Evolutionary conservation across 2,888 invertebrate species (phyloP).

Genomic region (Drosophila macrospina): DNA sequence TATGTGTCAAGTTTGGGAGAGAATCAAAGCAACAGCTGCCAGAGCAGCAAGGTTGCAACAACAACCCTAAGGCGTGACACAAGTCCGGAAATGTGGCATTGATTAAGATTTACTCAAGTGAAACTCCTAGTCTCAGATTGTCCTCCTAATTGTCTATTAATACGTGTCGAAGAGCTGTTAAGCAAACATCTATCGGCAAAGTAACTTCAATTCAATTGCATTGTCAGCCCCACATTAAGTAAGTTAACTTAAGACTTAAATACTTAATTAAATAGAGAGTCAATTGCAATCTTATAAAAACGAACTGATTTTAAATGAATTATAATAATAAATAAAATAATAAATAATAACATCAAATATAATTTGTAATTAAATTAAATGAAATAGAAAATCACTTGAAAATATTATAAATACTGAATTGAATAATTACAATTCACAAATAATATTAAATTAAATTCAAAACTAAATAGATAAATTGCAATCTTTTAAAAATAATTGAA

Average conservation of each 20-base stretch:
- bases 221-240: too few species aligned
- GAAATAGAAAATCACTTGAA: not conserved
- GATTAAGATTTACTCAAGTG: slow-evolving; percentile 43
- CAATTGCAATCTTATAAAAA: too few species aligned
- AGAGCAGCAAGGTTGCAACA: slow-evolving; percentile 10
- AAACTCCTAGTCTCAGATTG: slow-evolving; percentile 21
- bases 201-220: not conserved
- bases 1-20: slow-evolving; percentile 54
- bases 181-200: slow-evolving; percentile 1
- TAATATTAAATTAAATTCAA: too few species aligned
- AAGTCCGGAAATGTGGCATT: slow-evolving; percentile 53
- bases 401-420: not conserved
- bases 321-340: too few species aligned
- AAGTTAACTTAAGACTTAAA: too few species aligned
- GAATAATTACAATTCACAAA: too few species aligned
- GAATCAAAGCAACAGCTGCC: slow-evolving; percentile 20
- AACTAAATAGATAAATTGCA: too few species aligned
- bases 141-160: slow-evolving; percentile 31
- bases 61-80: slow-evolving; percentile 34
- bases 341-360: too few species aligned
- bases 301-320: too few species aligned
- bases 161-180: slow-evolving; percentile 21
- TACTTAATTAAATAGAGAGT: too few species aligned
- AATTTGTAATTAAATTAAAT: too few species aligned
- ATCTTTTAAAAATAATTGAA: too few species aligned